A percentile compares a stretch with the other conserved stretches of the same genome.
phyloP scores from a whole-genome alignment of 1,140 invertebrate genomes.

The Plectrocnemia conspersa region DNA sequence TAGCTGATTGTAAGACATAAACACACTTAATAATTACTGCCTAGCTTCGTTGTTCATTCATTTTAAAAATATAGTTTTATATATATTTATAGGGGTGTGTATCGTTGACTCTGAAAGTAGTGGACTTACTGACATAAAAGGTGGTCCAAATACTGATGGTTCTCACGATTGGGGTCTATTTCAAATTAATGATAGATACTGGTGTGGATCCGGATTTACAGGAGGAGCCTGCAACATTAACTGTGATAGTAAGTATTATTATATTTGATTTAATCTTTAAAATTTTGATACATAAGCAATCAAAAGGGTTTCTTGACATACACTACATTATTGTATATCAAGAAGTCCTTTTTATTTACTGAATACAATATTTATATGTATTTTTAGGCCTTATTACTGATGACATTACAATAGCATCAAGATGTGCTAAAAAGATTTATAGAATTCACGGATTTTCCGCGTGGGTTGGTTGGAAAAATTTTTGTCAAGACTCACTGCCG shows the following conservation, averaged over 20 bases:
- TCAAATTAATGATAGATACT: conserved; percentile 56
- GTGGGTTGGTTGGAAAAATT: conserved; percentile 37
- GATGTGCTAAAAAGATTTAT: conserved; percentile 35
- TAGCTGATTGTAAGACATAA: conserved; percentile 22
- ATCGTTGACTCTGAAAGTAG: conserved; percentile 52
- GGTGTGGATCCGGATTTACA: conserved; percentile 45
- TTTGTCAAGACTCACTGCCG: conserved; percentile 11
- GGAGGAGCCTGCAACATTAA: conserved; percentile 39
- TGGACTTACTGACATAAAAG: conserved; percentile 44
- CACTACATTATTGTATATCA: too few species aligned
- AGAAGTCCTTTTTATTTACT: too few species aligned
- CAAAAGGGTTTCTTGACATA: too few species aligned
- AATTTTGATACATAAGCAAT: not conserved
- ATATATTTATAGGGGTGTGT: conserved; percentile 52
- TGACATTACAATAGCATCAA: conserved; percentile 16
- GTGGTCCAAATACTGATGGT: conserved; percentile 48
- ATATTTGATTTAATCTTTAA: not conserved
- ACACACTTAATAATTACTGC: not conserved
- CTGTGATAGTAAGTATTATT: conserved; percentile 37
- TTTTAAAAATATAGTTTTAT: too few species aligned
- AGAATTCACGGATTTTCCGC: conserved; percentile 33
- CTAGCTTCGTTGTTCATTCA: too few species aligned
- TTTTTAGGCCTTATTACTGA: conserved; percentile 8
- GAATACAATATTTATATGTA: not conserved
- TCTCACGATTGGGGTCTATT: conserved; percentile 56